These are phyloP conservation scores for Geothlypis trichas DNA, from an alignment of 2,113 vertebrate genomes.

Conservation along the genomic window DNA sequence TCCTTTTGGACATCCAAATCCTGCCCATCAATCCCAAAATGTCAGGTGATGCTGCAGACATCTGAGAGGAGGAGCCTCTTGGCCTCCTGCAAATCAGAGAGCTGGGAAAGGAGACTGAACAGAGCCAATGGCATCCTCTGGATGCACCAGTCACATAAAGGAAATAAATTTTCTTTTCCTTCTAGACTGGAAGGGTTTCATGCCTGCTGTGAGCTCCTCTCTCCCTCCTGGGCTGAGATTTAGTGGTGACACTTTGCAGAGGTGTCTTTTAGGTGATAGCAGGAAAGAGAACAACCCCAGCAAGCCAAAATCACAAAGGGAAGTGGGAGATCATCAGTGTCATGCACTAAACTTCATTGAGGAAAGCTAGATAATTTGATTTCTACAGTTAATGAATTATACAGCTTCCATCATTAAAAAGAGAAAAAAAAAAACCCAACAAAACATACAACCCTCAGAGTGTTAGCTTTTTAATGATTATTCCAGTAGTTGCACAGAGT, in stretches of 20 bases:
- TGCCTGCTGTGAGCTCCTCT: not conserved
- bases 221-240: not conserved
- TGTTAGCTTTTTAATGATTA: not conserved
- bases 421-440: not conserved
- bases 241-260: not conserved
- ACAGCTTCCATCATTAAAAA: not conserved
- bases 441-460: not conserved
- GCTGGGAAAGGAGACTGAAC: not conserved
- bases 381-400: not conserved
- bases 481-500: not conserved
- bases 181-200: not conserved
- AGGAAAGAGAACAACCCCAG: not conserved
- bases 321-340: not conserved
- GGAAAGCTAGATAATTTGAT: not conserved
- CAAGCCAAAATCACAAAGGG: not conserved
- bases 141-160: not conserved
- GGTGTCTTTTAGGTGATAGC: not conserved
- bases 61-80: not conserved
- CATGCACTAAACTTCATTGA: not conserved
- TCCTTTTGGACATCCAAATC: not conserved
- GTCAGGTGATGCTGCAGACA: not conserved
- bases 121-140: not conserved
- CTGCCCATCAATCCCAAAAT: not conserved
- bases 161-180: not conserved
- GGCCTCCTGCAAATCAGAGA: not conserved